Percentiles rank a stretch among this genome's conserved stretches.
These are phyloP conservation scores for Seriola rivoliana DNA, from an alignment of 2,113 vertebrate genomes.

Conservation along the genomic window DNA sequence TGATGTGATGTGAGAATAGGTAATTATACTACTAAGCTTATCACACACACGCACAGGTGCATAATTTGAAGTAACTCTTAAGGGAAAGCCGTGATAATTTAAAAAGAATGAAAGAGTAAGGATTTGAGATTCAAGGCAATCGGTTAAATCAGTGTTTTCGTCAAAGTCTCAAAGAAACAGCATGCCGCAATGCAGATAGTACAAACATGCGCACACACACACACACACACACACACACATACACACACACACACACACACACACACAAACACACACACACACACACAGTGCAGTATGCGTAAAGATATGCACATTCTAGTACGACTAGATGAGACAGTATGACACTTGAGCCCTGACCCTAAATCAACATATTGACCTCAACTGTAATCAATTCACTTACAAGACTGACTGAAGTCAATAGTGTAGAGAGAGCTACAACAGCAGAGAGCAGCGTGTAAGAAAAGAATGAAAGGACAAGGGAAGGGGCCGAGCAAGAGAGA, in stretches of 20 bases:
- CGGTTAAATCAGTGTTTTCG: neutral
- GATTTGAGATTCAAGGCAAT: neutral
- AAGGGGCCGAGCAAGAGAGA: constrained; percentile 4
- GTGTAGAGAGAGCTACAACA: neutral
- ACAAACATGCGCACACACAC: neutral
- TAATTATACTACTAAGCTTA: neutral
- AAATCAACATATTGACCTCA: constrained; percentile 19
- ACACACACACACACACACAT: neutral
- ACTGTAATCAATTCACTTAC: constrained; percentile 51
- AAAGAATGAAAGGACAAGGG: neutral
- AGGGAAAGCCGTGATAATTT: neutral
- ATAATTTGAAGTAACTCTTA: neutral
- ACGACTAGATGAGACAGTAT: neutral
- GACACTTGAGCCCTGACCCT: constrained; percentile 22
- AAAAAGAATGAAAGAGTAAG: neutral
- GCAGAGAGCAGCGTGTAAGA: neutral
- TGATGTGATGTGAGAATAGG: neutral
- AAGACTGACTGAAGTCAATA: constrained; percentile 43
- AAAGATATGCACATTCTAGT: neutral
- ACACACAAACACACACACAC: neutral
- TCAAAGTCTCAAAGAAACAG: neutral
- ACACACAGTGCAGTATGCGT: neutral
- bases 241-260: constrained; percentile 8
- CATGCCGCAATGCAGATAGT: neutral
- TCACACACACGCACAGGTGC: constrained; percentile 16